These are phyloP conservation scores for Diorhabda sublineata DNA, from an alignment of 1,140 invertebrate species.

Conservation along the genomic window DNA sequence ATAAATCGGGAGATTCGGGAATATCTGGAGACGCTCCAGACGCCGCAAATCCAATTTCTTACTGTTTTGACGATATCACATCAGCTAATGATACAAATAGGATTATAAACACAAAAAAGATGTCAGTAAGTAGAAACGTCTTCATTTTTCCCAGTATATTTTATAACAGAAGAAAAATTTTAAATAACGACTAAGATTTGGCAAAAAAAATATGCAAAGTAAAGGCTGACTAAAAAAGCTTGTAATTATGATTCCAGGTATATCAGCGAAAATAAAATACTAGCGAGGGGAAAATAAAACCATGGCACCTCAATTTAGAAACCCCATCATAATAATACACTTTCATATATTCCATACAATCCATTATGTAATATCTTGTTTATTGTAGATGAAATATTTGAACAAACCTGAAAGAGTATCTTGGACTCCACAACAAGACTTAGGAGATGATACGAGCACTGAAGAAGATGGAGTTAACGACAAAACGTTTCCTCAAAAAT, in stretches of 20 bases:
- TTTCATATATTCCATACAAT: too few species aligned
- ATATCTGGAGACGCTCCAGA: slow-evolving; percentile 74
- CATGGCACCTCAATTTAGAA: too few species aligned
- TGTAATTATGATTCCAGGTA: too few species aligned
- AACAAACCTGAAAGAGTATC: slow-evolving; percentile 15
- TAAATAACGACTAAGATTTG: too few species aligned
- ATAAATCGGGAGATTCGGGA: slow-evolving; percentile 67
- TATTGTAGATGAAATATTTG: slow-evolving; percentile 14
- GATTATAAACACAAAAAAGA: neutral
- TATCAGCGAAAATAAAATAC: too few species aligned
- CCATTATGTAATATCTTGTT: neutral
- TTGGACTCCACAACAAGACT: slow-evolving; percentile 81
- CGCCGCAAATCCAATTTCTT: slow-evolving; percentile 36
- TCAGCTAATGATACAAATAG: neutral
- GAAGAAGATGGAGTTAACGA: slow-evolving; percentile 51
- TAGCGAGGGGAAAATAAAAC: too few species aligned
- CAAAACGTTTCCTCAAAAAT: slow-evolving; percentile 19
- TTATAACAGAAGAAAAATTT: too few species aligned
- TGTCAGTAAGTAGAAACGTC: neutral
- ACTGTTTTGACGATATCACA: slow-evolving; percentile 27
- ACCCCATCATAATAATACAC: too few species aligned
- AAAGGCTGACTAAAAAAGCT: too few species aligned
- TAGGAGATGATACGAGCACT: slow-evolving; percentile 62
- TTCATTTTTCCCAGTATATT: too few species aligned
- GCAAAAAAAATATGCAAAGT: too few species aligned